Evolutionary conservation across 2,113 vertebrate species (phyloP).

Genomic region (Lampris megalopsis): DNA sequence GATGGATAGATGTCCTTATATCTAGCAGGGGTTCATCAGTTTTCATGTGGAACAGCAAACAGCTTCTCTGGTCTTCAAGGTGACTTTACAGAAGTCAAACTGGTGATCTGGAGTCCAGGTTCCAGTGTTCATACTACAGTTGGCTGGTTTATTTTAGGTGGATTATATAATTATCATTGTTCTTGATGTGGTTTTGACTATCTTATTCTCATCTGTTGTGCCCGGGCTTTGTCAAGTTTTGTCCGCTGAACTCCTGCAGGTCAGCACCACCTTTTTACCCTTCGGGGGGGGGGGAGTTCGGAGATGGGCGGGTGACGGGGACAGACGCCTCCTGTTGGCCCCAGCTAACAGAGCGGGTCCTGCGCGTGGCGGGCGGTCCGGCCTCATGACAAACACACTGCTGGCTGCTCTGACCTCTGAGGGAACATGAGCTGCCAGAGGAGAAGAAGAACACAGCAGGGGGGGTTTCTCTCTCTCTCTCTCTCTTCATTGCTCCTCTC

Average conservation of each 20-base stretch:
- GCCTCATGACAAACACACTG: slow-evolving; percentile 66
- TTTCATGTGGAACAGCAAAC: too few species aligned
- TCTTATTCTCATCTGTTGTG: neutral
- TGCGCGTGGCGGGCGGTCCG: slow-evolving; percentile 36
- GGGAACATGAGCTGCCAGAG: slow-evolving; percentile 63
- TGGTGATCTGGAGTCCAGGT: too few species aligned
- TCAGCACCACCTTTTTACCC: slow-evolving; percentile 38
- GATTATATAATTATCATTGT: too few species aligned
- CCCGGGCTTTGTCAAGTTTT: slow-evolving; percentile 26
- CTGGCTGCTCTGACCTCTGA: slow-evolving; percentile 72
- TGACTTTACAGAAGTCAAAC: too few species aligned
- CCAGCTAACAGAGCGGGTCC: slow-evolving; percentile 58
- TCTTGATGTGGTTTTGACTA: too few species aligned
- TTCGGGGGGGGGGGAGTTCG: slow-evolving; percentile 34
- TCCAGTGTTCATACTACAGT: too few species aligned
- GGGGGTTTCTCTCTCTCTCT: slow-evolving; percentile 26
- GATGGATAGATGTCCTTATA: too few species aligned
- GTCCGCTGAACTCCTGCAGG: slow-evolving; percentile 1
- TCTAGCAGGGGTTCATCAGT: too few species aligned
- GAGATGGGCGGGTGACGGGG: neutral
- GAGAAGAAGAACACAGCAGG: slow-evolving; percentile 59
- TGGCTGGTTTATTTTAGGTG: too few species aligned
- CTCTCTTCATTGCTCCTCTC: slow-evolving; percentile 5
- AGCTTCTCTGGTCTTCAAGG: too few species aligned
- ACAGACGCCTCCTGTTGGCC: neutral